Base-by-base conservation (phyloP, 2,113 vertebrate species). In the Podilymbus podiceps region DNA sequence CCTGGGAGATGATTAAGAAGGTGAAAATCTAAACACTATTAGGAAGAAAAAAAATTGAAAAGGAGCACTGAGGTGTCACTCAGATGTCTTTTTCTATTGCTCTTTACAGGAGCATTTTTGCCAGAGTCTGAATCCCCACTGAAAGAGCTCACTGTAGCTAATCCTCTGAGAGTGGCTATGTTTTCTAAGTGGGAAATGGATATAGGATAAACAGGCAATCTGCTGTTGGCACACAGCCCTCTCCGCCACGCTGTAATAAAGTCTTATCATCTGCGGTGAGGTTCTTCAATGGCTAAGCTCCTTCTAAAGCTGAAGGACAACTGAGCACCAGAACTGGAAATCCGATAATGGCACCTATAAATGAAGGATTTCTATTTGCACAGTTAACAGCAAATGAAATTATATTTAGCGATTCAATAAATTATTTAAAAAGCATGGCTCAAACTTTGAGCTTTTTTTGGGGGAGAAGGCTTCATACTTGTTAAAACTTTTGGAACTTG, bases 171-270 rank as follows among this genome's bases (percentile, higher is more conserved):
- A 95, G 95, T 46, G 88, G 94, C 85, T 91, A 30, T 96, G 95
- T 96, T 96, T 97, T 89, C 96, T 95, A 92, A 95, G 96, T 92
- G 90, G 94, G 95, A 97, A 96, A 97, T 83, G 86, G 96, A 97
- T 95, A 90, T 64, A 90, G 94, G 96, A 96, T 97, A 97, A 98
- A 97, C 97, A 98, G 96, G 74, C 95, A 97, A 97, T 97, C 97
- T 98, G 95, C 92, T 90, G 90, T 83, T 97, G 95, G 97, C 92
- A 96, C 93, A 28, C 89, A 82, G 93, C 94, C 93, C 91, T 94
- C 81, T 72, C 78, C 83, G 76, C 77, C 82, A 85, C 12, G 18
- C 62, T 50, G 50, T 55, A 96, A 88, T 96, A 24, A 93, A 93
- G 91, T 71, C 96, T 94, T 94, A 88, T 90, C 80, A 18, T 93